Conservation (phyloP, 2,888 invertebrate species). For the Drosophila infuscata region DNA sequence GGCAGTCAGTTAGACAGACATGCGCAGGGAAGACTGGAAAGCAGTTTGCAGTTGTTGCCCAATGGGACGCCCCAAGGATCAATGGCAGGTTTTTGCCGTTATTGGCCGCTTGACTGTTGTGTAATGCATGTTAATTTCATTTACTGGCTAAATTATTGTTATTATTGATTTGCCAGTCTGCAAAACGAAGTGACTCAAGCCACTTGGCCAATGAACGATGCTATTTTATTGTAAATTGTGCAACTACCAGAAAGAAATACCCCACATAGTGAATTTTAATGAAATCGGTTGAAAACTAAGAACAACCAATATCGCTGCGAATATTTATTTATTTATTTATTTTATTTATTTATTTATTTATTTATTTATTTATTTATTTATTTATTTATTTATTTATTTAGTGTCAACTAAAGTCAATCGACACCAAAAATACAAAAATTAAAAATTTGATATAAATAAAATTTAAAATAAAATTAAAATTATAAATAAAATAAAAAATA, state of each 20-base stretch:
- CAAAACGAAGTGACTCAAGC: conserved; percentile 9
- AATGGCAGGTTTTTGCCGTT: conserved; percentile 75
- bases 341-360: background rate
- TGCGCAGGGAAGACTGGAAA: conserved; percentile 54
- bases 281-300: background rate
- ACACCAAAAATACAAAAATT: too few species aligned
- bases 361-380: too few species aligned
- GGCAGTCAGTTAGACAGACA: conserved; percentile 58
- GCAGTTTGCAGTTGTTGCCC: conserved; percentile 51
- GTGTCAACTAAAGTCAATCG: too few species aligned
- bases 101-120: conserved; percentile 61
- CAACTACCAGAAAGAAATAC: background rate
- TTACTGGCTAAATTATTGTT: conserved; percentile 75
- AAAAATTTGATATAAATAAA: too few species aligned
- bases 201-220: conserved; percentile 10
- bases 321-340: background rate
- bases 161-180: conserved; percentile 68
- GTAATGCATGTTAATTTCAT: conserved; percentile 79
- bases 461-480: too few species aligned
- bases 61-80: conserved; percentile 79
- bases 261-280: background rate
- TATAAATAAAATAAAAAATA: too few species aligned
- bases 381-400: too few species aligned
- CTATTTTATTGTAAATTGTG: background rate
- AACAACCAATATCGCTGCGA: background rate